Evolutionary conservation across 1,140 invertebrate genomes (phyloP).

Genomic region (Parasteatoda tepidariorum): DNA sequence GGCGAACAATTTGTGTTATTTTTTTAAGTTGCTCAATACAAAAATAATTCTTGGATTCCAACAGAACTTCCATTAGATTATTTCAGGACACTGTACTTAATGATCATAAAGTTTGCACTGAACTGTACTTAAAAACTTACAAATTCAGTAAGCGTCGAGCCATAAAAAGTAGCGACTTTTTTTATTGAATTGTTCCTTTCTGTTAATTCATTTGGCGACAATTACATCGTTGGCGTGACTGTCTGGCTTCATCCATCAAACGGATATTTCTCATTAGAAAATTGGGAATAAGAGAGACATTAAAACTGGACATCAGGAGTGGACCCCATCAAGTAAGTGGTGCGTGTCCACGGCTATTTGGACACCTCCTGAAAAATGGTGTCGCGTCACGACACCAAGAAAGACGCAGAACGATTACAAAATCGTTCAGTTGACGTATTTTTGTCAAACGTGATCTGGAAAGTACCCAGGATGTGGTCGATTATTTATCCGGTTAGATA

Average conservation of each 20-base stretch:
- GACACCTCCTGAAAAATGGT: constrained; percentile 36
- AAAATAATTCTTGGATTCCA: no score
- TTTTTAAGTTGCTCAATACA: no score
- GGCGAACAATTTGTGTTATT: no score
- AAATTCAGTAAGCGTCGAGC: no score
- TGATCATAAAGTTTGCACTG: no score
- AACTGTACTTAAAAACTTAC: no score
- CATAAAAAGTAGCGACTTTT: no score
- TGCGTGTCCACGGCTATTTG: constrained; percentile 32
- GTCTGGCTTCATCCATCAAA: background rate
- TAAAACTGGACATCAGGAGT: constrained; percentile 20
- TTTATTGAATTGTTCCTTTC: no score
- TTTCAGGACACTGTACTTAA: no score
- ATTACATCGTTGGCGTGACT: background rate
- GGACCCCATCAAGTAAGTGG: constrained; percentile 38
- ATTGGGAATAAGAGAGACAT: constrained; percentile 40
- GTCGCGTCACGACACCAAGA: constrained; percentile 11
- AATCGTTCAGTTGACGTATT: background rate
- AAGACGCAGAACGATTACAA: constrained; percentile 7
- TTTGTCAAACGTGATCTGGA: background rate
- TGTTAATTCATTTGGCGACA: background rate
- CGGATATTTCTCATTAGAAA: background rate
- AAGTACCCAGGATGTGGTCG: background rate
- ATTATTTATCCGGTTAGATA: background rate
- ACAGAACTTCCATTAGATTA: no score